A percentile compares a stretch with the other conserved stretches of the same genome.
Evolutionary conservation across 2,797 vertebrate species (phyloP).

Genomic region (Pteropus rufus): DNA sequence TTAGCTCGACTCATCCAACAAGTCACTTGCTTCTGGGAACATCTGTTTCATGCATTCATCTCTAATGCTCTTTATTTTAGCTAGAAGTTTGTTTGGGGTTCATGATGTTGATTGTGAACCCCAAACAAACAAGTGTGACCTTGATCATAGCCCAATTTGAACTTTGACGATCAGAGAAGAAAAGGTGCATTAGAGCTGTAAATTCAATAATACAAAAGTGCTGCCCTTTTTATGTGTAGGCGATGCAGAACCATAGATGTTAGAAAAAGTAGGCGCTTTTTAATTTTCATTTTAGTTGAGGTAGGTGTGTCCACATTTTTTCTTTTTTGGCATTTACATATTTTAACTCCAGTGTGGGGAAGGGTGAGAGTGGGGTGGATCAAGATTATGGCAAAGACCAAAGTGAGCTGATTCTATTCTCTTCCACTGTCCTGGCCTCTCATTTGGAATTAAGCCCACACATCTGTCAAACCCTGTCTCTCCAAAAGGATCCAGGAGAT

Average conservation of each 20-base stretch:
- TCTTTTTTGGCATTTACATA: not conserved
- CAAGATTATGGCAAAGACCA: not conserved
- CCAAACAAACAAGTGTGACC: not conserved
- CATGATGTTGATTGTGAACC: not conserved
- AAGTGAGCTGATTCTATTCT: not conserved
- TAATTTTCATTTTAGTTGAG: not conserved
- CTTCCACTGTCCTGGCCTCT: not conserved
- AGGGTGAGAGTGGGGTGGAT: not conserved
- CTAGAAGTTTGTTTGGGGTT: not conserved
- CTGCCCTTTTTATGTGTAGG: not conserved
- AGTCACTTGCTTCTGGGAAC: not conserved
- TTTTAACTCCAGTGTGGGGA: not conserved
- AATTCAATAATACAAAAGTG: not conserved
- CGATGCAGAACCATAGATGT: not conserved
- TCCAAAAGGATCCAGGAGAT: not conserved
- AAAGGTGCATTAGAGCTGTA: not conserved
- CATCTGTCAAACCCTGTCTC: not conserved
- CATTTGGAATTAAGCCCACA: not conserved
- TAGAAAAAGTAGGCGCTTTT: not conserved
- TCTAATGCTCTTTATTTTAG: not conserved
- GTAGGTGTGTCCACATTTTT: not conserved
- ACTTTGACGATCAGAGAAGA: not conserved
- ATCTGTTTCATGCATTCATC: not conserved
- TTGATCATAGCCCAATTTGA: not conserved
- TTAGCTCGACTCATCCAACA: not conserved